Conservation (phyloP, 2,113 vertebrate genomes). For the Piprites chloris region DNA sequence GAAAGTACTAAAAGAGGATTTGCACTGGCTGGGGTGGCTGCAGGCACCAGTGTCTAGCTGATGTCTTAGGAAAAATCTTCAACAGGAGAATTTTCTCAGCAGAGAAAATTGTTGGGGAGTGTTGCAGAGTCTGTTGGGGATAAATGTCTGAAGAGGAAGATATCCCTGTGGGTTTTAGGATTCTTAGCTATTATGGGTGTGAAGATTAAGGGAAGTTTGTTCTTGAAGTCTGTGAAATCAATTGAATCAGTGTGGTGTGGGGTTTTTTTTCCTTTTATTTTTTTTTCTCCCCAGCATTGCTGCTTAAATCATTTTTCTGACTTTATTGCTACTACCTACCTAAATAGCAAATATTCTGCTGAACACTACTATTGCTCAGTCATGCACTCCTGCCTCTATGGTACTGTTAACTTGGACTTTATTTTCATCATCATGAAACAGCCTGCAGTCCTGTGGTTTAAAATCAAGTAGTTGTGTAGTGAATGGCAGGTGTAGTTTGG, state of each 20-base stretch:
- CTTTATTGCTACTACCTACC: background rate
- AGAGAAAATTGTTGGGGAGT: too few species aligned
- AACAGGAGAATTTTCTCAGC: background rate
- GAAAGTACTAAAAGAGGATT: background rate
- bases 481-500: background rate
- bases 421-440: background rate
- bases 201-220: background rate
- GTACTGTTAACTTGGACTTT: background rate
- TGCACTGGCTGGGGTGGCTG: background rate
- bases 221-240: background rate
- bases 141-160: background rate
- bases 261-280: background rate
- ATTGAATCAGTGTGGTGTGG: background rate
- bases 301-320: background rate
- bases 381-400: background rate
- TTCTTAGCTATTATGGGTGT: background rate
- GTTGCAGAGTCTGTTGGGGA: background rate
- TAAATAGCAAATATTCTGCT: background rate
- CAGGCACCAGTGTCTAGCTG: background rate
- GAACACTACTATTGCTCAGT: background rate
- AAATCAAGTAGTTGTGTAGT: background rate
- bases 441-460: background rate
- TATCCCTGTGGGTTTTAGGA: background rate
- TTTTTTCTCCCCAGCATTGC: background rate
- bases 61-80: background rate